Evolutionary conservation across 2,888 invertebrate species (phyloP).

Genomic region (Amblyteles armatorius): DNA sequence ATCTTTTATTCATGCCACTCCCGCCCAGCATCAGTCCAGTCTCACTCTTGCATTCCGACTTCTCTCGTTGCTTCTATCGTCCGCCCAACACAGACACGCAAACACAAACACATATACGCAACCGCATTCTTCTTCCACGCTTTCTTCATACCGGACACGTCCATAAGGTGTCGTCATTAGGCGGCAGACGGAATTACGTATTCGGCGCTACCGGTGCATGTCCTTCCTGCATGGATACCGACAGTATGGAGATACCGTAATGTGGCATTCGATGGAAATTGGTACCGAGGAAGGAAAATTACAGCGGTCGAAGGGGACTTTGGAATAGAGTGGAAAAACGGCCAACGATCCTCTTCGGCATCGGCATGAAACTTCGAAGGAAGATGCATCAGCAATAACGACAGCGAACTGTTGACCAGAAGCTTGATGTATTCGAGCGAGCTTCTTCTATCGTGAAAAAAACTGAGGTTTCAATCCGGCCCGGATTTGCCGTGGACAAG

Average conservation of each 20-base stretch:
- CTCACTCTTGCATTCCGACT: slow-evolving; percentile 57
- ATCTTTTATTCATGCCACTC: slow-evolving; percentile 78
- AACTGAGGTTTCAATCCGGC: not conserved
- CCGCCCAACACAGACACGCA: not conserved
- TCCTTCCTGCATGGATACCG: slow-evolving; percentile 2
- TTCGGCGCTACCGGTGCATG: slow-evolving; percentile 5
- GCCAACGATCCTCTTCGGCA: too few species aligned
- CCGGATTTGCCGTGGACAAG: slow-evolving; percentile 18
- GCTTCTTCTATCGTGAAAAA: not conserved
- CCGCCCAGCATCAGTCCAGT: slow-evolving; percentile 63
- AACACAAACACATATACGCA: slow-evolving; percentile 18
- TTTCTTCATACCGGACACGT: slow-evolving; percentile 40
- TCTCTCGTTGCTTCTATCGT: slow-evolving; percentile 44
- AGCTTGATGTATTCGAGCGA: not conserved
- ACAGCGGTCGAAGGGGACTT: not conserved
- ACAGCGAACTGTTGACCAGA: too few species aligned
- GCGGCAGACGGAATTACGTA: slow-evolving; percentile 32
- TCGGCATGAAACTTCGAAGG: too few species aligned
- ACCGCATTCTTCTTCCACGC: slow-evolving; percentile 38
- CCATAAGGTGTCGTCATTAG: slow-evolving; percentile 29
- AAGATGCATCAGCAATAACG: too few species aligned
- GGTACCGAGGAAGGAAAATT: not conserved
- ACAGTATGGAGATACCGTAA: not conserved
- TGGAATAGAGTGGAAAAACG: not conserved
- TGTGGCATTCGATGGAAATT: slow-evolving; percentile 8